Evolutionary conservation across 2,113 vertebrate genomes (phyloP), one percentile per base, ranked within the genome.

Genomic region (Redunca redunca): DNA sequence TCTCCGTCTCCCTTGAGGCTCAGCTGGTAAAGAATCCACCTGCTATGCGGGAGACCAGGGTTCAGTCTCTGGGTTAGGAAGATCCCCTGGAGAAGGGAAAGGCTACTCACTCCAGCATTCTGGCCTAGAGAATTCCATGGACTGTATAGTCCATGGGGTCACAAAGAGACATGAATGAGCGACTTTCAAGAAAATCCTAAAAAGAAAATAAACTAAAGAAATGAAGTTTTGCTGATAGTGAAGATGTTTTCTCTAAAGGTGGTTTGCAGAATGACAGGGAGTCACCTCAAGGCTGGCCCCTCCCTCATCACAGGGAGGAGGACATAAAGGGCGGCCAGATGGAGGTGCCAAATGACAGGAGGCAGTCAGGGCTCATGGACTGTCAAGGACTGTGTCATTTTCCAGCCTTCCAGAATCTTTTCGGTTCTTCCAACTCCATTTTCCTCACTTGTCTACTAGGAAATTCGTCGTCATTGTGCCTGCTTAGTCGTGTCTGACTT

Each of bases 121-220:
- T 71, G n/a, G n/a, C 67, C n/a, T 71, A 6, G 10, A 23, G n/a
- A 71, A 71, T 71, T 71, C 67, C 67, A 74, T n/a, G 33, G 16
- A n/a, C 33, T 67, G 7, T 33, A 64, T 4, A 33, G 62, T n/a
- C 30, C 62, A 64, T 11, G n/a, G 64, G 64, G 9, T 71, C 19
- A 0, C 64, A 71, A 23, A 21, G n/a, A 36, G 64, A 71, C 19
- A 36, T 0, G 1, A 36, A 71, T 71, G n/a, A 36, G 64, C 9
- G 0, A 36, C 36, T 67, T 67, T 74, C 67, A 88, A 84, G 71
- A 86, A 96, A 97, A 93, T 5, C 16, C 2, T 28, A 33, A 64
- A 88, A 28, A 88, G 57, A 96, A 94, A 93, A 83, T 33, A 83
- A 96, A 58, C 52, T 62, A 57, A 62, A 84, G 36, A 91, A 67